Evolutionary conservation across 2,113 vertebrate genomes (phyloP).

Genomic region (Mus pahari): DNA sequence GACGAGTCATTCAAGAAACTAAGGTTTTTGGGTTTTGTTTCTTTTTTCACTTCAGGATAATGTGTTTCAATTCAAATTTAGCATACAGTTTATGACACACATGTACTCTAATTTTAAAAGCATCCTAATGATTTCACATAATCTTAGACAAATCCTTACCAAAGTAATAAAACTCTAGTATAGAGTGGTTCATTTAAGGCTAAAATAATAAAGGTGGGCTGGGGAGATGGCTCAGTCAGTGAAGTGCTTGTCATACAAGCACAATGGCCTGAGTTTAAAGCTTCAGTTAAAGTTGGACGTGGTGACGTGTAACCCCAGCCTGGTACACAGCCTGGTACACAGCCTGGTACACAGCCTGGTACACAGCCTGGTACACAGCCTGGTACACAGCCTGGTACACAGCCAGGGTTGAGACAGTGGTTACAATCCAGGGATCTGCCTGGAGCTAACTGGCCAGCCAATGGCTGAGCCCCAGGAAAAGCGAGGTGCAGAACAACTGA

Average conservation of each 20-base stretch:
- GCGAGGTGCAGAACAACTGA: neutral
- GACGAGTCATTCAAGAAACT: neutral
- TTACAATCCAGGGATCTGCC: no score
- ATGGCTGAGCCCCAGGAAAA: neutral
- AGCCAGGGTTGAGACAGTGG: neutral
- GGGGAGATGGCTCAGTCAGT: neutral
- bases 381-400: neutral
- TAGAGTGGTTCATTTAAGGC: neutral
- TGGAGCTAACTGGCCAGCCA: neutral
- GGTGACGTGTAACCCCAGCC: neutral
- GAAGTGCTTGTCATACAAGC: neutral
- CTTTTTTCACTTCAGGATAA: neutral
- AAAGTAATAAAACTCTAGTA: conserved; percentile 20
- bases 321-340: neutral
- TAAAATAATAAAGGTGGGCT: neutral
- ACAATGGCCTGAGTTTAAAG: neutral
- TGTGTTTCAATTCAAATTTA: conserved; percentile 11
- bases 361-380: no score
- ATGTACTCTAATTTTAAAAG: neutral
- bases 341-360: no score
- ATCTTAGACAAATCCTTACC: conserved; percentile 8
- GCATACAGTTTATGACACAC: neutral
- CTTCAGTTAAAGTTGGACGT: neutral
- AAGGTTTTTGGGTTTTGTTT: neutral
- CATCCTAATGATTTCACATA: conserved; percentile 16